Evolutionary conservation across 2,797 vertebrate genomes (phyloP).

Genomic region (Glossophaga mutica): DNA sequence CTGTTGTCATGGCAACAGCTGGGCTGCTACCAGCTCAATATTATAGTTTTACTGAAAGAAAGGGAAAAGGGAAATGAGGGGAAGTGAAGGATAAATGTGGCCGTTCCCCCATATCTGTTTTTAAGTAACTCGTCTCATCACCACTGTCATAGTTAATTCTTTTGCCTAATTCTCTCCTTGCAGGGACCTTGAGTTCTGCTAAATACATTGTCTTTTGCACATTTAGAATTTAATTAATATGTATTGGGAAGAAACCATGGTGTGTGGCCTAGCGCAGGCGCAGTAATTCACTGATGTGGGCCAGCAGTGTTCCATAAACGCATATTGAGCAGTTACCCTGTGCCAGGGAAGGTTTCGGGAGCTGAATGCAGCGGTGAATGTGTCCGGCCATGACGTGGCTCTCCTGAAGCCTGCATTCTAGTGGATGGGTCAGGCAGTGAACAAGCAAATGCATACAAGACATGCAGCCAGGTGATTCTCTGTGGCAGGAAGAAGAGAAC

Average conservation of each 20-base stretch:
- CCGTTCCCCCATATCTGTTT: neutral
- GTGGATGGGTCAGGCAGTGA: neutral
- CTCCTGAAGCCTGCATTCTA: neutral
- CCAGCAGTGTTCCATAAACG: neutral
- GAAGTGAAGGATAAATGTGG: neutral
- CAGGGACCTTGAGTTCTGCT: neutral
- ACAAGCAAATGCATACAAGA: neutral
- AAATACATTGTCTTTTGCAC: neutral
- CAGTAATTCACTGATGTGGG: neutral
- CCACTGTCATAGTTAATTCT: neutral
- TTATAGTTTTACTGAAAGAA: slow-evolving; percentile 40
- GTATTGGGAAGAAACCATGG: neutral
- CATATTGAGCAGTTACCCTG: neutral
- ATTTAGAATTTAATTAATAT: slow-evolving; percentile 50
- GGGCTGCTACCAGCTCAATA: slow-evolving; percentile 37
- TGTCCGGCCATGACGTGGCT: neutral
- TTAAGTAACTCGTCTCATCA: slow-evolving; percentile 24
- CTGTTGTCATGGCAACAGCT: slow-evolving; percentile 64
- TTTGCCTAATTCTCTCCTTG: neutral
- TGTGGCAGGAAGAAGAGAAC: neutral
- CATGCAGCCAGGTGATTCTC: neutral
- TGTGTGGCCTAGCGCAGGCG: neutral
- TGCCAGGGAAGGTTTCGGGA: neutral
- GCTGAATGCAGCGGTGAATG: neutral
- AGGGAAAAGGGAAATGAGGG: slow-evolving; percentile 10